Evolutionary conservation across 2,797 vertebrate genomes (phyloP), one percentile per base, ranked within the genome.

Genomic region (Craterocephalus amniculus): DNA sequence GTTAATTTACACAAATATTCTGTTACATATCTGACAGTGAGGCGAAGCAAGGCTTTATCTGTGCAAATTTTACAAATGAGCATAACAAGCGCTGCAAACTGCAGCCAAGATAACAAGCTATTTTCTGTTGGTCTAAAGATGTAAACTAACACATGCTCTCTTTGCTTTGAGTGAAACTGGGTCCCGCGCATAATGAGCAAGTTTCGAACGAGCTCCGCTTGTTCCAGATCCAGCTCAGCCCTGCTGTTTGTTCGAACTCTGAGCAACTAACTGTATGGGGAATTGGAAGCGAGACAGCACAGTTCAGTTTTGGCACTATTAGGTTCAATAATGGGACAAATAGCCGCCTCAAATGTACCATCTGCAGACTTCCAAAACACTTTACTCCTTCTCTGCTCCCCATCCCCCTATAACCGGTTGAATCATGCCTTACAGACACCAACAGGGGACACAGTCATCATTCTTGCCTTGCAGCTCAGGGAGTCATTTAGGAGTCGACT

Each of bases 361-460:
- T 88, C 82, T 87, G 86, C 83, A 83, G 84, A 88, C 85, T 78
- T 82, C 81, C 80, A 65, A 83, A 89, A 87, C 78, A 85, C 84
- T 86, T 84, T 86, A 43, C 63, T 80, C 70, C 72, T 72, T 63
- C 72, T 87, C 65, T 60, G 1, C 79, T 85, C 89, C 88, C 88
- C 81, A 62, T 56, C 82, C 83, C 76, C 74, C 75, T 34, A 78
- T 87, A 86, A 85, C 56, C 1, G 75, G 26, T 83, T 90, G 88
- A 90, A 89, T 91, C 85, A 85, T 77, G 86, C 87, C 87, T 84
- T 72, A 61, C 74, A 92, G 86, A 89, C 85, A 78, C 81, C 80
- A 76, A 87, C 86, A 86, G 85, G 86, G 87, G 89, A 91, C 87
- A 86, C 77, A 88, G 88, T 90, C 87, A 89, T 89, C 87, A 85